A percentile compares a stretch with the other conserved stretches of the same genome.
These are phyloP conservation scores for Rhamphomyia laevipes DNA, from an alignment of 2,888 invertebrate species.

Conservation along the genomic window DNA sequence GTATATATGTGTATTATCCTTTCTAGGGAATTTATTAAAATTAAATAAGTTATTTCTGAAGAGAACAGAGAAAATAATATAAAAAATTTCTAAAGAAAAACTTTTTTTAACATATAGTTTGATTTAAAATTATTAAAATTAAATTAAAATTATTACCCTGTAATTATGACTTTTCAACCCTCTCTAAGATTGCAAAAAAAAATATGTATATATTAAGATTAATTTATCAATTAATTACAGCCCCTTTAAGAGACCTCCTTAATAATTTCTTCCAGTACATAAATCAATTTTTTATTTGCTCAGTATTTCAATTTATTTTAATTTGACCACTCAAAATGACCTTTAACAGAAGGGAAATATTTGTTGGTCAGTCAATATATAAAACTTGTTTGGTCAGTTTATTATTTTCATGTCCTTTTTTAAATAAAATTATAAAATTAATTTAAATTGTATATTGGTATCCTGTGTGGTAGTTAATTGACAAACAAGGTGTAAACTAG, in stretches of 20 bases:
- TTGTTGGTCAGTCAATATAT: not conserved
- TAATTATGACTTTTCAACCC: not conserved
- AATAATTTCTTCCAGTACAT: conserved; percentile 16
- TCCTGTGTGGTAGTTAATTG: not conserved
- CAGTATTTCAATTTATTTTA: not conserved
- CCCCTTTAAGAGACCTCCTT: conserved; percentile 8
- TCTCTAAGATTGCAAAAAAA: too few species aligned
- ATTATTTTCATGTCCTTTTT: too few species aligned
- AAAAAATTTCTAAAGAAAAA: conserved; percentile 2
- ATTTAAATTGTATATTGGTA: not conserved
- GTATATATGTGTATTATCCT: too few species aligned
- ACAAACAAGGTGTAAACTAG: not conserved
- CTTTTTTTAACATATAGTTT: conserved; percentile 2
- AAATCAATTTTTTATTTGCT: conserved; percentile 11
- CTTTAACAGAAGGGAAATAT: not conserved
- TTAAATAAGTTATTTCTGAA: too few species aligned
- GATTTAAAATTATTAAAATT: not conserved
- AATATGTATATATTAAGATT: not conserved
- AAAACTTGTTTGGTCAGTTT: too few species aligned
- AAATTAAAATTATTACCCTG: not conserved
- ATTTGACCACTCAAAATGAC: not conserved
- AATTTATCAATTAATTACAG: too few species aligned
- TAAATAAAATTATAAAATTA: too few species aligned
- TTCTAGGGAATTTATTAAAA: too few species aligned
- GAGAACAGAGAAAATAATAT: not conserved